Base-by-base conservation (phyloP, 1,140 invertebrate genomes). In the Dendrolimus punctatus region DNA sequence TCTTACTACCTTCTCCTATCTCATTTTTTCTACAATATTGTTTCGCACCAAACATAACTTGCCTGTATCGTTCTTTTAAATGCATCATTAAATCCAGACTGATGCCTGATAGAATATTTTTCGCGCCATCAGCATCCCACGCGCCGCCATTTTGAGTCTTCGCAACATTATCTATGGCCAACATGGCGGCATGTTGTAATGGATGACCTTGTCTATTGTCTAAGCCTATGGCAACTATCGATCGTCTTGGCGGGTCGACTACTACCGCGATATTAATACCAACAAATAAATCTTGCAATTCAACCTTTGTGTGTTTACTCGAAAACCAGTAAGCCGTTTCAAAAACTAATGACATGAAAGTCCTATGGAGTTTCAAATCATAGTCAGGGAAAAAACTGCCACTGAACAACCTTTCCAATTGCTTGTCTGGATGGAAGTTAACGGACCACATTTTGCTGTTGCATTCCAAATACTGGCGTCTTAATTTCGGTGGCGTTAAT, bases 161-260 rank as follows among this genome's bases (percentile, higher is more conserved):
- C 0, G 96, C 95, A 0, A 98, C 94, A 55, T 93, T 87, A 81
- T 98, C 96, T 43, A 98, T 90, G 5, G 92, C 93, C 1, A 95
- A 75, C 94, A 98, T 97, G 0, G 91, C 85, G 39, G 94, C 91
- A 88, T 99, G 97, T 79, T 94, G 92, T 45, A 95, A 86, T 0
- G 95, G 93, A 87, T 96, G 93, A 4, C 73, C 57, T 46, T 81
- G 46, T 53, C 91, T 82, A 53, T 87, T 76, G 64, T 93, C 91
- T 56, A 88, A 89, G 5, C 92, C 90, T n/a, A 93, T 73, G 4
- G 94, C 91, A 2, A 95, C 85, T 9, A 95, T 79, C 37, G 86
- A 88, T 4, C 90, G 80, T 4, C 73, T 82, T 6, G 72, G 68
- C 0, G 94, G 92, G 88, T 95, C 93, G 2, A 94, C 90, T 4